Base-by-base conservation (phyloP, 2,113 vertebrate species). In the Dromas ardeola region DNA sequence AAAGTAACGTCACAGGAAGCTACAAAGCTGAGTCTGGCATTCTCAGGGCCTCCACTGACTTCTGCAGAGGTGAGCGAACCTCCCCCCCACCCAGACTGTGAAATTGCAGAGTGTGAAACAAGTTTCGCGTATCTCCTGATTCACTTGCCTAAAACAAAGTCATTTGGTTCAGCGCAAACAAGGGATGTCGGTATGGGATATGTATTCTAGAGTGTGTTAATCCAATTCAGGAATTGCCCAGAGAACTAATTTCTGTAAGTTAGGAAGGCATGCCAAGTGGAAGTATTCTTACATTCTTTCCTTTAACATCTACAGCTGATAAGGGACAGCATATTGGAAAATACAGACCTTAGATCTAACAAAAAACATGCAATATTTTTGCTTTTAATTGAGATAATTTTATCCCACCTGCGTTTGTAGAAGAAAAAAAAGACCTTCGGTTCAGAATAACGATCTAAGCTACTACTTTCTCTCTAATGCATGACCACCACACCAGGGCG, bases 1-100 rank as follows among this genome's bases (percentile, higher is more conserved):
- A 98, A 98, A 86, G 90, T 93, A 2, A 97, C 98, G 1, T 99
- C 99, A 3, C 98, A 98, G 80, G 99, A 99, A 97, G 99, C 99
- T 83, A 99, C 99, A 5, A 98, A 99, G 92, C 98, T 99, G 91
- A 99, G 99, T 38, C 88, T 99, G 77, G 98, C 98, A 17, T 99
- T 99, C 95, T 98, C 98, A 42, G 97, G 98, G 73, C 96, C 98
- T 5, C 99, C 99, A 0, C 67, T 96, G 90, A 98, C 99, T 2
- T 98, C 99, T 56, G 95, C 97, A 38, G 98, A 99, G 98, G 99
- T 99, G 94, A 76, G 98, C 79, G 34, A 47, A 38, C 9, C 42
- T 59, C 3, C 8, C 26, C 45, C 42, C 53, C 3, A n/a, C 7
- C 6, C 29, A 76, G 56, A 21, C 32, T 63, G 3, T 23, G 65